Evolutionary conservation across 2,797 vertebrate species (phyloP).

Genomic region (Myripristis jacobus): DNA sequence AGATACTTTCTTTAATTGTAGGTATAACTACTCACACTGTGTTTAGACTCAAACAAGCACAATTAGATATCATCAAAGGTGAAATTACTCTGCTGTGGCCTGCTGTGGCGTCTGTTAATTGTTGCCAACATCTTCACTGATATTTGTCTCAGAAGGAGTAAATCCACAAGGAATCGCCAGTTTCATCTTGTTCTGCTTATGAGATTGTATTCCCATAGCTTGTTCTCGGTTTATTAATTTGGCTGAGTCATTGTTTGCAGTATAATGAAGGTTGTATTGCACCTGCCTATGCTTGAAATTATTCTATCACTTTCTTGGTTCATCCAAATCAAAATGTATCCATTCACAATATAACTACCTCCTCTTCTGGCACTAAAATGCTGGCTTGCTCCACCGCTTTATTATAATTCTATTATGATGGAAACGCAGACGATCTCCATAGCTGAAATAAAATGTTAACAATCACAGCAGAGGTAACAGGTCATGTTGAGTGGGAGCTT

Average conservation of each 20-base stretch:
- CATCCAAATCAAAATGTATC: conserved; percentile 26
- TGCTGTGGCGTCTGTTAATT: too few relatives aligned
- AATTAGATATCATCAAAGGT: background rate
- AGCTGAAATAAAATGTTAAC: background rate
- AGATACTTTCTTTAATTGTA: too few relatives aligned
- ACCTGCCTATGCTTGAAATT: conserved; percentile 31
- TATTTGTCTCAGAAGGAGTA: background rate
- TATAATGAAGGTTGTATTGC: conserved; percentile 23
- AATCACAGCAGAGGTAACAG: background rate
- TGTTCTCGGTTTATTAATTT: conserved; percentile 33
- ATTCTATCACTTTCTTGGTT: conserved; percentile 29
- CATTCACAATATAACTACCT: conserved; percentile 1
- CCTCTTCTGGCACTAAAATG: background rate
- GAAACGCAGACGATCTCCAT: background rate
- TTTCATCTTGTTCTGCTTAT: background rate
- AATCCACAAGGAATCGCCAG: background rate
- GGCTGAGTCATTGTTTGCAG: conserved; percentile 18
- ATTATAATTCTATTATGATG: background rate
- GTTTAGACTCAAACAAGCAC: background rate
- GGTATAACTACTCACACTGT: background rate
- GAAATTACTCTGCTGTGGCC: background rate
- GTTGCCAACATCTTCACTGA: background rate
- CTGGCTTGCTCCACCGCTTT: background rate
- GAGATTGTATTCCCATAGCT: background rate
- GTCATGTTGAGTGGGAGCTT: background rate